Conservation (phyloP, 37 sponge, comb jelly and placozoan genomes). For the Amphimedon queenslandica region DNA sequence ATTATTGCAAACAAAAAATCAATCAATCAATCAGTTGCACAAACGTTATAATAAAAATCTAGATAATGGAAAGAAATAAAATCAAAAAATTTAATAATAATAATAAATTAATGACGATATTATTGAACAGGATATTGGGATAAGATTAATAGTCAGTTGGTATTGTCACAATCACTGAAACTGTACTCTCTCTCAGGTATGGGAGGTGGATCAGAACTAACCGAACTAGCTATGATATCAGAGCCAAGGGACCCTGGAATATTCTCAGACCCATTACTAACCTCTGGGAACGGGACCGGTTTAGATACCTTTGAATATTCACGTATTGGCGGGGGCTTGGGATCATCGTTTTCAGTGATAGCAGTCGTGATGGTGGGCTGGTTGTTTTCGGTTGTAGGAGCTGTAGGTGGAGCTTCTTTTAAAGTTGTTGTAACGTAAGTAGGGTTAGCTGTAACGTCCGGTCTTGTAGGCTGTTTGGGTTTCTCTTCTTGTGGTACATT, state of each 20-base stretch:
- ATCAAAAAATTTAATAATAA: no score
- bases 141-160: no score
- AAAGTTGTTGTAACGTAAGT: not conserved
- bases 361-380: not conserved
- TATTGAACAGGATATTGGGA: no score
- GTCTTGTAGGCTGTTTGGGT: not conserved
- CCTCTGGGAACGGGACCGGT: no score
- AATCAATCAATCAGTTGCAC: no score
- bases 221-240: not conserved
- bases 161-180: not conserved
- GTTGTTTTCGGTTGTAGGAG: not conserved
- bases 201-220: conserved; percentile 18
- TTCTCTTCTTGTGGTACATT: no score
- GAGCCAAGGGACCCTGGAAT: not conserved
- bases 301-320: not conserved
- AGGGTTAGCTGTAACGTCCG: not conserved
- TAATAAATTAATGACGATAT: no score
- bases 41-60: no score
- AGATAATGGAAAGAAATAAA: no score
- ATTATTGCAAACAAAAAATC: no score
- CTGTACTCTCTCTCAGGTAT: conserved; percentile 25
- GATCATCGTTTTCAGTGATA: not conserved
- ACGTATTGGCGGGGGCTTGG: not conserved
- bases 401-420: not conserved
- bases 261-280: no score